Evolutionary conservation across 1,140 invertebrate genomes (phyloP).

Genomic region (Eupeodes corollae): DNA sequence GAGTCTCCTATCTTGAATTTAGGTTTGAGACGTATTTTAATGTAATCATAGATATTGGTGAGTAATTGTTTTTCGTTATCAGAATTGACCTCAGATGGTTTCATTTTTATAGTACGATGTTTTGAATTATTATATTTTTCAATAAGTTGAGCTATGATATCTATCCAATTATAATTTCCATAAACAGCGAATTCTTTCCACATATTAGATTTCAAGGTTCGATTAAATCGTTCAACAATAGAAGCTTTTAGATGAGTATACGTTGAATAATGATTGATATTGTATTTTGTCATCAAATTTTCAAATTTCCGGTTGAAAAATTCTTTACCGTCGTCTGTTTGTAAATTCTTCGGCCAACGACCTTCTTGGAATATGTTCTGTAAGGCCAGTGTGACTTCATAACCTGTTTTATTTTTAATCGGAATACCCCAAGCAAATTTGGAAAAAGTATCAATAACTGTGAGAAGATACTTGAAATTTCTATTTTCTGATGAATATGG

Average conservation of each 20-base stretch:
- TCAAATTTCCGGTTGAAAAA: conserved; percentile 26
- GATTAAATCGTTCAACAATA: conserved; percentile 39
- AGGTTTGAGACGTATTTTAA: conserved; percentile 13
- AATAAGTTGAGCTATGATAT: no score
- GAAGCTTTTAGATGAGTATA: conserved; percentile 33
- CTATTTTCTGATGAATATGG: conserved; percentile 29
- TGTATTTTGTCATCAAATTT: conserved; percentile 21
- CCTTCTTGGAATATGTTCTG: conserved; percentile 9
- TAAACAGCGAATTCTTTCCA: conserved; percentile 38
- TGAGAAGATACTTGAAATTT: conserved; percentile 37
- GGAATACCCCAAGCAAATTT: no score
- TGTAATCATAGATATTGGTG: conserved; percentile 10
- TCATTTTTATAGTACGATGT: conserved; percentile 37
- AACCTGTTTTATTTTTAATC: conserved; percentile 38
- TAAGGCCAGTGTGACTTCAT: conserved; percentile 22
- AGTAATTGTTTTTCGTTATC: conserved; percentile 20
- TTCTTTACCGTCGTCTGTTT: conserved; percentile 24
- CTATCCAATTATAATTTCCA: no score
- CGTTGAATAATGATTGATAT: no score
- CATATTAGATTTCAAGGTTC: conserved; percentile 39
- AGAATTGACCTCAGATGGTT: conserved; percentile 26
- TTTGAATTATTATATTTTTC: no score
- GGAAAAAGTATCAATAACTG: conserved; percentile 39
- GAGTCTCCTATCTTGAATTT: conserved; percentile 23
- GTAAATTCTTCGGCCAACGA: conserved; percentile 26